Evolutionary conservation across 2,888 invertebrate species (phyloP), one percentile per base, ranked within the genome.

Genomic region (Hipparchia semele): DNA sequence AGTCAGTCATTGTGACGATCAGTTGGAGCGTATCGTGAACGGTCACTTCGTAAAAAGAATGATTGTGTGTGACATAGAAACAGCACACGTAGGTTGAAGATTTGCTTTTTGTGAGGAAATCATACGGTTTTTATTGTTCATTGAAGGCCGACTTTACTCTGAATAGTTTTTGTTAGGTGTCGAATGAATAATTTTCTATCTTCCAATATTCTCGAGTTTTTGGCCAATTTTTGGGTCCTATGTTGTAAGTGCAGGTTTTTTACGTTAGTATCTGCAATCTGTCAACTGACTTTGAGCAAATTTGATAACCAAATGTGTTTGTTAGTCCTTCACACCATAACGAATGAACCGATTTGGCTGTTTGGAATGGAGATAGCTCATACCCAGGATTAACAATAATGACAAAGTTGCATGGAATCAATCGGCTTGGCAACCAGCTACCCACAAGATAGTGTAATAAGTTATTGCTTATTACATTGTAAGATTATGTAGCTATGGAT

Each of bases 11-110:
- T 75, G 71, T 76, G 71, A 70, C 69, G 76, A 72, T 70, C 73
- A 78, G 77, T 75, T 79, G 77, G 75, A 81, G 79, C 80, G 80
- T 80, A 69, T 76, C 77, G 75, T 72, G 73, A 75, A 70, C 76
- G 76, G 76, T 75, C 74, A 75, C 71, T 76, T 75, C 59, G 75
- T 71, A 65, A 75, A 77, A 78, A 75, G 76, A 77, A 74, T 68
- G 73, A 73, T 77, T 76, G 77, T 78, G 77, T 77, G 75, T 78
- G 77, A 78, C 79, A 74, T 71, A 73, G 72, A 71, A 72, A 71
- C 71, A 70, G 72, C 75, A 75, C 76, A 77, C 75, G 77, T 75
- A 75, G 73, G 67, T 60, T 51, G 45, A 71, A 53, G 66, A 64
- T 64, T 54, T 69, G 7, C 39, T 59, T 70, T 70, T 62, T 64